Base-by-base conservation (phyloP, 2,888 invertebrate genomes). In the Thereva nobilitata region DNA sequence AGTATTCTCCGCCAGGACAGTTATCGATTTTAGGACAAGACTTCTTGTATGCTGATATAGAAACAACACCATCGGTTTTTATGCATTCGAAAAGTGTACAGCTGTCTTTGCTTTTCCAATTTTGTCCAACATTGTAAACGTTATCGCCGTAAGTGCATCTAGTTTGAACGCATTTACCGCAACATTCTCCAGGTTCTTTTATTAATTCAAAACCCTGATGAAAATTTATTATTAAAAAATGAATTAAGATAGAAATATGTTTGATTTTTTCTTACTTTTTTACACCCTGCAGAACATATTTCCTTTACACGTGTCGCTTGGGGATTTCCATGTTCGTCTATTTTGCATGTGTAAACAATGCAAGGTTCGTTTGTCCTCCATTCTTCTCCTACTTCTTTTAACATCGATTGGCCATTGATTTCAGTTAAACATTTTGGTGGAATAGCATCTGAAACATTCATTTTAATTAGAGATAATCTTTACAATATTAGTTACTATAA, bases 11-110 rank as follows among this genome's bases (percentile, higher is more conserved):
- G 1, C 70, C 41, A 1, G 77, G 74, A 59, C 81, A 81, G 64
- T 76, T 73, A 12, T 73, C 68, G 10, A 81, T 41, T 3, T 75
- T 73, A 0, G 77, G 77, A 66, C 81, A 81, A 5, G 71, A 71
- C 68, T 80, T 78, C 54, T 75, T 72, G 67, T 77, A 81, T 5
- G 76, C 75, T 49, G 77, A 76, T 23, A 80, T 76, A n/a, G 73
- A 73, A 23, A 78, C 75, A 45, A 74, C 72, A 1, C 74, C 75
- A 5, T 72, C 69, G n/a, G 75, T 50, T 2, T 74, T 71, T 1
- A 71, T 70, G 65, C 81, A 81, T 68, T 81, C 79, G 44, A 77
- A 72, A 9, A 81, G 70, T 4, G 76, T 78, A 67, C 81, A 81
- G 37, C 76, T 77, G 52, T 75, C 74, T 6, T 72, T 68, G 42